These are phyloP conservation scores for Drosophila seguyi DNA, from an alignment of 1,140 invertebrate species.

Conservation along the genomic window DNA sequence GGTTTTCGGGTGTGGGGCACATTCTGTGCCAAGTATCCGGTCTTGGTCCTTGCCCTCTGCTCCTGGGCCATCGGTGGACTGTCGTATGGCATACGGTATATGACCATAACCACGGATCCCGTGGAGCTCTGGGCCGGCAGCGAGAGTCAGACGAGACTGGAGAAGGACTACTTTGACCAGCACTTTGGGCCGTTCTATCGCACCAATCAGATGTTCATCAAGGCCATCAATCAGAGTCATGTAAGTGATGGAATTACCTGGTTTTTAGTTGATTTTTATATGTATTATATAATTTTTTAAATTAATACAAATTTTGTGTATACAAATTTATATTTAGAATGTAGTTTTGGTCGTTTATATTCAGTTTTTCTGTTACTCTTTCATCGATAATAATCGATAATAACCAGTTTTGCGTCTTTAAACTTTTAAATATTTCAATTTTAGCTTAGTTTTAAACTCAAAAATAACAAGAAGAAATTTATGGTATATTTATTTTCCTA, in stretches of 20 bases:
- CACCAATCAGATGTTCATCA: constrained; percentile 92
- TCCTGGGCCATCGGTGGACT: constrained; percentile 87
- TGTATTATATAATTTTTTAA: too few species aligned
- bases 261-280: not conserved
- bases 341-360: too few species aligned
- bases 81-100: constrained; percentile 88
- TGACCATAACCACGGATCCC: constrained; percentile 93
- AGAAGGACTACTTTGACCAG: constrained; percentile 94
- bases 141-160: constrained; percentile 89
- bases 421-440: not conserved
- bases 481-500: not conserved
- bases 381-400: not conserved
- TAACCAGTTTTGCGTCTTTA: too few species aligned
- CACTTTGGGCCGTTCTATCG: constrained; percentile 96
- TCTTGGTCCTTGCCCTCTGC: constrained; percentile 87
- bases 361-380: not conserved
- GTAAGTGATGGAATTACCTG: constrained; percentile 40
- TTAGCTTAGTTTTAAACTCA: not conserved
- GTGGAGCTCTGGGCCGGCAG: constrained; percentile 95
- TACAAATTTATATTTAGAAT: not conserved
- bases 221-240: constrained; percentile 63
- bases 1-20: constrained; percentile 87
- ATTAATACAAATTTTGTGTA: too few species aligned
- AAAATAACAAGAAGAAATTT: too few species aligned
- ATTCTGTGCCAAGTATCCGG: constrained; percentile 88